Conservation (phyloP, 2,888 invertebrate species). For the Physocephala rufipes region DNA sequence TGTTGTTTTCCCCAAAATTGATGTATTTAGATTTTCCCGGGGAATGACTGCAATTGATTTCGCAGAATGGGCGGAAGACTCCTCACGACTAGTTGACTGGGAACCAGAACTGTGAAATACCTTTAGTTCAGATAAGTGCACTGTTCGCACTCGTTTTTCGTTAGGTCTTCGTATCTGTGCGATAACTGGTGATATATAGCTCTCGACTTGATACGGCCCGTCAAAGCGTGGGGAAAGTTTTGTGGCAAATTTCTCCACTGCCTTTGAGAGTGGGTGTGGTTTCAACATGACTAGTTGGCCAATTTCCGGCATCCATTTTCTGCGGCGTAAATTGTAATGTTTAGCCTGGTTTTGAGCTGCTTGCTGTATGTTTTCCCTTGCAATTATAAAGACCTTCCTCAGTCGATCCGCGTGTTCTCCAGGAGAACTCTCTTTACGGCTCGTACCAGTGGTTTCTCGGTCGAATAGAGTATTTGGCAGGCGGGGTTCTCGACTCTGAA, state of each 20-base stretch:
- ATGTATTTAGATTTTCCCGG: too few relatives aligned
- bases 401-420: neutral
- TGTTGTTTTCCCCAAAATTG: too few relatives aligned
- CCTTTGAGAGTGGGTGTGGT: conserved; percentile 1
- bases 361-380: neutral
- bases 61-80: too few relatives aligned
- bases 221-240: neutral
- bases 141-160: too few relatives aligned
- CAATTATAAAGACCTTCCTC: neutral
- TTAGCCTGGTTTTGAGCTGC: neutral
- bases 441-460: neutral
- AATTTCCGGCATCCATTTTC: neutral
- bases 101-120: too few relatives aligned
- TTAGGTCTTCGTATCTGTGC: neutral
- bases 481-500: neutral
- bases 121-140: neutral
- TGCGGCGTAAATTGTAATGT: neutral
- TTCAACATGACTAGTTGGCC: neutral
- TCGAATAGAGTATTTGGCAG: conserved; percentile 3
- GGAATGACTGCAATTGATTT: too few relatives aligned
- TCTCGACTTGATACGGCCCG: neutral
- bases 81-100: too few relatives aligned
- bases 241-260: neutral
- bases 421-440: neutral
- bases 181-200: neutral